Percentiles rank a stretch among this genome's conserved stretches.
Conservation (phyloP, 2,797 vertebrate genomes). For the Sebastes cheni region DNA sequence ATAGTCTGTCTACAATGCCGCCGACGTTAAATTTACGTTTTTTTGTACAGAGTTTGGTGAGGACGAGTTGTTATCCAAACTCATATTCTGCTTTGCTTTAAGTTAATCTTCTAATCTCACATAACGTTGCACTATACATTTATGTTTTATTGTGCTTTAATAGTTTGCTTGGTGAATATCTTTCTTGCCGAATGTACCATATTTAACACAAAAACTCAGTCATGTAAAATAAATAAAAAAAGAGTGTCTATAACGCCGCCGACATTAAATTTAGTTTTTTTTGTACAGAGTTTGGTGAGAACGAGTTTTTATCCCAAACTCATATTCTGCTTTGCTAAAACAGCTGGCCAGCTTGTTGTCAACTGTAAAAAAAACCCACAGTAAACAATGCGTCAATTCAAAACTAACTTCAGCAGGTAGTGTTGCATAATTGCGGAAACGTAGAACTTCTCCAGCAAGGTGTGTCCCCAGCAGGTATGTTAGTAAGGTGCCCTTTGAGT, state of each 20-base stretch:
- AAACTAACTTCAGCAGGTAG: not conserved
- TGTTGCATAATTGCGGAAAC: conserved; percentile 58
- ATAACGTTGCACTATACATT: no score
- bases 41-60: not conserved
- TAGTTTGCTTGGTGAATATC: not conserved
- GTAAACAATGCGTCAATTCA: not conserved
- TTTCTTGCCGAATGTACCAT: not conserved
- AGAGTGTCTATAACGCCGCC: not conserved
- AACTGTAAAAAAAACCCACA: not conserved
- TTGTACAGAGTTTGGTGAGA: not conserved
- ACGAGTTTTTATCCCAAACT: not conserved
- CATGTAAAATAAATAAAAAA: not conserved
- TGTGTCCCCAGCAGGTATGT: conserved; percentile 67
- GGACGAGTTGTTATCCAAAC: not conserved
- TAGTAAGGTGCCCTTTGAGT: conserved; percentile 43
- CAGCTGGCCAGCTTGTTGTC: not conserved
- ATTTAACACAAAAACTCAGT: not conserved
- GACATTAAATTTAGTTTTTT: not conserved
- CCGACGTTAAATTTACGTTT: not conserved
- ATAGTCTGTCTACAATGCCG: not conserved
- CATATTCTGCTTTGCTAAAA: not conserved
- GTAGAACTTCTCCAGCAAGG: conserved; percentile 50
- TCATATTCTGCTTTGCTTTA: no score
- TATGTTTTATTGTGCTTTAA: not conserved
- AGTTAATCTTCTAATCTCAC: no score